Conservation (phyloP, 2,113 vertebrate genomes). For the Donacobius atricapilla region DNA sequence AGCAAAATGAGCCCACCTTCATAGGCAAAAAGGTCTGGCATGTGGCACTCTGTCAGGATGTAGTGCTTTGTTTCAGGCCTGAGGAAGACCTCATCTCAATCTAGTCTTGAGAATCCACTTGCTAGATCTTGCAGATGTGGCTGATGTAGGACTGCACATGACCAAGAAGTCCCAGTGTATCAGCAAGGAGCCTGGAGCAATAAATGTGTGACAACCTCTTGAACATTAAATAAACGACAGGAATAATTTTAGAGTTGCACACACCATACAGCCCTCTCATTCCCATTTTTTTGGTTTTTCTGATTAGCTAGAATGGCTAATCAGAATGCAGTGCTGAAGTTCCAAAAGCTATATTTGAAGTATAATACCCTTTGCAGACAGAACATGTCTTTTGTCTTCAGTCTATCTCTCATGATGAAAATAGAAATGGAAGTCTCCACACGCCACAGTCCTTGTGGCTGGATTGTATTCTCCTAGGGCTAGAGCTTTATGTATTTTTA, state of each 20-base stretch:
- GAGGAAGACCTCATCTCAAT: background rate
- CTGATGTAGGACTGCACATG: background rate
- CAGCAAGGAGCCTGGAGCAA: background rate
- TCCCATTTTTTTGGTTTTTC: background rate
- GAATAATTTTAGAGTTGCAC: background rate
- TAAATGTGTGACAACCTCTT: background rate
- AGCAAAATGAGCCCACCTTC: background rate
- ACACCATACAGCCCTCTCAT: fast-evolving
- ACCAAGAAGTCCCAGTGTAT: background rate
- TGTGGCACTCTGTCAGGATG: background rate
- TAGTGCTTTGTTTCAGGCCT: background rate
- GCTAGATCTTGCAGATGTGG: background rate
- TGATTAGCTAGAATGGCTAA: background rate
- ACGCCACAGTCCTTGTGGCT: background rate
- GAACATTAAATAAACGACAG: background rate
- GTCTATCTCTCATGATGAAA: conserved; percentile 25
- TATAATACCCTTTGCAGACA: background rate
- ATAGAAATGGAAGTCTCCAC: background rate
- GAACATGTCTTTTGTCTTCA: conserved; percentile 36
- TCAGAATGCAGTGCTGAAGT: background rate
- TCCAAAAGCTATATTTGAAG: conserved; percentile 29
- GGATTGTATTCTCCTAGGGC: background rate
- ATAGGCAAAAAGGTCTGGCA: background rate
- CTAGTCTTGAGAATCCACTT: background rate
- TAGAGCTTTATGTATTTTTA: conserved; percentile 12